Evolutionary conservation across 2,888 invertebrate genomes (phyloP).

Genomic region (Mantis religiosa): DNA sequence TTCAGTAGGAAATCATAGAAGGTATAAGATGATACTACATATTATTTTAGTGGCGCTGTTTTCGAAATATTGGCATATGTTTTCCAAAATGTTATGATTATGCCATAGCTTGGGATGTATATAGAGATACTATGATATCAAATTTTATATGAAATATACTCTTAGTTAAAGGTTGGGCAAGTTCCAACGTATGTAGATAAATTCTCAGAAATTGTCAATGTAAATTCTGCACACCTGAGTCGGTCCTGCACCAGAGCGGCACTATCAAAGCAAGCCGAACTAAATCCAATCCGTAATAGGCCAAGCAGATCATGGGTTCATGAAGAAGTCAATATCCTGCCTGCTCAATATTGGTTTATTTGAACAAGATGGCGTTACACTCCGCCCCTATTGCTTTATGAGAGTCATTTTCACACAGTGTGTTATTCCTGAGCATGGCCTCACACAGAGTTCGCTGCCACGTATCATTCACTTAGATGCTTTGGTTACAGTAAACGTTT

Average conservation of each 20-base stretch:
- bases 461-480: neutral
- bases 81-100: too few relatives aligned
- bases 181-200: too few relatives aligned
- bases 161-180: too few relatives aligned
- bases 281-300: slow-evolving; percentile 19
- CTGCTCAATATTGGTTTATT: neutral
- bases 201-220: too few relatives aligned
- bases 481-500: neutral
- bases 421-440: neutral
- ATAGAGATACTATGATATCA: too few relatives aligned
- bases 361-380: neutral
- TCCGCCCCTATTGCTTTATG: neutral
- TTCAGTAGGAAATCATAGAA: too few relatives aligned
- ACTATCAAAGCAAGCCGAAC: slow-evolving; percentile 7
- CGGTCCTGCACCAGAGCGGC: neutral
- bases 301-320: slow-evolving; percentile 18
- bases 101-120: too few relatives aligned
- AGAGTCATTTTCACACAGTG: neutral
- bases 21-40: too few relatives aligned
- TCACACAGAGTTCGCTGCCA: neutral
- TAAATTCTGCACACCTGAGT: neutral
- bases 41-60: too few relatives aligned
- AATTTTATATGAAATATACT: too few relatives aligned
- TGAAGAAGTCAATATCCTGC: neutral
- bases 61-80: too few relatives aligned